These are phyloP conservation scores for Crossocerus cetratus DNA, from an alignment of 2,888 invertebrate species.

Conservation along the genomic window DNA sequence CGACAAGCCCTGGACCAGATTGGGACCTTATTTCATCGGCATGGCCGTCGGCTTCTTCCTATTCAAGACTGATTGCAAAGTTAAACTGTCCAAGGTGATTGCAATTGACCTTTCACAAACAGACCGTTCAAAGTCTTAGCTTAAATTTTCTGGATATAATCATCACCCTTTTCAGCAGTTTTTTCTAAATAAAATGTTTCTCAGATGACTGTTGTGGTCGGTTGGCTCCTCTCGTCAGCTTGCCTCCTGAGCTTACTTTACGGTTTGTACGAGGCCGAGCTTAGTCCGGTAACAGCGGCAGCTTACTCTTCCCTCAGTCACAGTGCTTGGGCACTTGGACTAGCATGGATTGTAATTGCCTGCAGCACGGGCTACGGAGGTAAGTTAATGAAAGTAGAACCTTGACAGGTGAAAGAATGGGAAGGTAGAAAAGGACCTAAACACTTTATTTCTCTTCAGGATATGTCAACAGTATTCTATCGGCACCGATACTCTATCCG, in stretches of 20 bases:
- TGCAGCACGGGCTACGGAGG: conserved; percentile 92
- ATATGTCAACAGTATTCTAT: conserved; percentile 84
- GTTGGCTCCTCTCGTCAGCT: conserved; percentile 84
- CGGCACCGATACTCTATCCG: conserved; percentile 88
- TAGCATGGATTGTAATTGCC: conserved; percentile 91
- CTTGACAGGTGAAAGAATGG: too few relatives aligned
- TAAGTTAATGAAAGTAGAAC: conserved; percentile 56
- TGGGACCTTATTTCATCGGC: conserved; percentile 91
- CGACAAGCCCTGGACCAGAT: conserved; percentile 92
- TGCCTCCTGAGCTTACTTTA: conserved; percentile 87
- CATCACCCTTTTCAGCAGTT: too few relatives aligned
- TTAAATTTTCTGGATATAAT: too few relatives aligned
- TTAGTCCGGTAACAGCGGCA: conserved; percentile 85
- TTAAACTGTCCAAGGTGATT: conserved; percentile 84
- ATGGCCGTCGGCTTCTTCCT: conserved; percentile 91
- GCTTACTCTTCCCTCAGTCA: conserved; percentile 90
- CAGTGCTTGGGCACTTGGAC: conserved; percentile 88
- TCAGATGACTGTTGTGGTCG: conserved; percentile 82
- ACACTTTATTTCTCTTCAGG: conserved; percentile 65
- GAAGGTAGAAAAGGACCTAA: neutral
- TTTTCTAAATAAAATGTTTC: conserved; percentile 51
- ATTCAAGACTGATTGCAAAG: conserved; percentile 88
- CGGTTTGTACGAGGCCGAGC: conserved; percentile 85
- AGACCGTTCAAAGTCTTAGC: too few relatives aligned
- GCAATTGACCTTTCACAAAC: neutral